Percentiles rank a stretch among this genome's conserved stretches.
Evolutionary conservation across 2,797 vertebrate genomes (phyloP).

Genomic region (Onychomys torridus): DNA sequence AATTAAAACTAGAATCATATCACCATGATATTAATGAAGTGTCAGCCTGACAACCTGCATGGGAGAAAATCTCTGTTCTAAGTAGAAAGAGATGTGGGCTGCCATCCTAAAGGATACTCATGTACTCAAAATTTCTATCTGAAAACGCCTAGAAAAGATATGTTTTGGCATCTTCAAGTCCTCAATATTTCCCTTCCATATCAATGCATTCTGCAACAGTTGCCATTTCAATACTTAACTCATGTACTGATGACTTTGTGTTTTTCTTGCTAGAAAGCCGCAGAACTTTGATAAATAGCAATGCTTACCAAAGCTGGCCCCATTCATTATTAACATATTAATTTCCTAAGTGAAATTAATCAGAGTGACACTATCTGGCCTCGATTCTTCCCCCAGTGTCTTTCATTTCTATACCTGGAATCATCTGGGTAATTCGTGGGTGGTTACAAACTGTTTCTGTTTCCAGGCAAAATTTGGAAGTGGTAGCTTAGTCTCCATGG

Average conservation of each 20-base stretch:
- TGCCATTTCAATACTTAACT: background rate
- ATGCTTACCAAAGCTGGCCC: background rate
- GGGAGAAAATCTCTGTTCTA: background rate
- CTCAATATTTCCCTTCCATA: background rate
- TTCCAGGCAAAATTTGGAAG: background rate
- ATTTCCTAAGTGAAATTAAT: background rate
- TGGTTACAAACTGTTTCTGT: background rate
- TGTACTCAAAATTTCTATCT: background rate
- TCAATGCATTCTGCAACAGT: background rate
- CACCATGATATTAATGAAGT: slow-evolving; percentile 9
- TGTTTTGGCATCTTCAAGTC: background rate
- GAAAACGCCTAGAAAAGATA: background rate
- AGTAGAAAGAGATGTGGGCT: background rate
- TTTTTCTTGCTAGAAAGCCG: background rate
- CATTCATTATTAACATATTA: background rate
- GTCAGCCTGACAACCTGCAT: background rate
- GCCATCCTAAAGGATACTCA: background rate
- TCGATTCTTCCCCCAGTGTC: background rate
- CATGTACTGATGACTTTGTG: background rate
- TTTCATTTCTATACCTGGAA: background rate
- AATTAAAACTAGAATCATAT: slow-evolving; percentile 24
- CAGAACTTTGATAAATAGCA: background rate
- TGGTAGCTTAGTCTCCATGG: background rate
- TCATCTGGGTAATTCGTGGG: background rate
- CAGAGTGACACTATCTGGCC: background rate